Evolutionary conservation across 1,140 invertebrate genomes (phyloP), one percentile per base, ranked within the genome.

Genomic region (Prorops nasuta): DNA sequence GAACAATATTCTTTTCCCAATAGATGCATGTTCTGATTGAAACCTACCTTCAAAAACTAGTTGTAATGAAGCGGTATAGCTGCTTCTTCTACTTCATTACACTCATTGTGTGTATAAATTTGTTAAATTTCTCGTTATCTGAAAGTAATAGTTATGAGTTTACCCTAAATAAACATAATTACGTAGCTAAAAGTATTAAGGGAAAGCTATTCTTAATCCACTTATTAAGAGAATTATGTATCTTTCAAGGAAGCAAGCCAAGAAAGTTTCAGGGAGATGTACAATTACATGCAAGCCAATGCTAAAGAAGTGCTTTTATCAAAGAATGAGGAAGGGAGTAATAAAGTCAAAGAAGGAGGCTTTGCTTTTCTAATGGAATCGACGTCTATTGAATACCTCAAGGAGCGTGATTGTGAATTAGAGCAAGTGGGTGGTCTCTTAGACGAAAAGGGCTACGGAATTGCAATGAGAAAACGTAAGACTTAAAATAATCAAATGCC

Each of bases 351-450:
- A 7, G 81, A 78, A 3, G 78, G 78, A 37, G 81, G 88, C 38
- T 90, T 88, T 70, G 91, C 88, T 3, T 96, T 88, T 70, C 79
- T 96, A 0, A 95, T 94, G 90, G 92, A 95, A 76, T 92, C 90
- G 1, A 86, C 89, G 1, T 85, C 88, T 3, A 91, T 95, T 56
- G 89, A 94, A 64, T 96, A 93, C 66, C 83, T 86, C 32, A 83
- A 83, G 0, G 87, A 94, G 66, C 82, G 91, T 24, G 81, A 92
- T 53, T 96, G 94, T 64, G 81, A 90, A 59, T 76, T 96, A 0
- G 85, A 84, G 1, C 86, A 87, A 77, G 82, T 95, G 31, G 91
- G 92, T 1, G 86, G 85, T 4, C 74, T 86, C 1, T 71, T 96
- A 0, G 92, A 95, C 69, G 86, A 86, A 35, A 95, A 95, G 67